Percentiles rank a stretch among this genome's conserved stretches.
Conservation (phyloP, 2,888 invertebrate species). For the Ophraella communa region DNA sequence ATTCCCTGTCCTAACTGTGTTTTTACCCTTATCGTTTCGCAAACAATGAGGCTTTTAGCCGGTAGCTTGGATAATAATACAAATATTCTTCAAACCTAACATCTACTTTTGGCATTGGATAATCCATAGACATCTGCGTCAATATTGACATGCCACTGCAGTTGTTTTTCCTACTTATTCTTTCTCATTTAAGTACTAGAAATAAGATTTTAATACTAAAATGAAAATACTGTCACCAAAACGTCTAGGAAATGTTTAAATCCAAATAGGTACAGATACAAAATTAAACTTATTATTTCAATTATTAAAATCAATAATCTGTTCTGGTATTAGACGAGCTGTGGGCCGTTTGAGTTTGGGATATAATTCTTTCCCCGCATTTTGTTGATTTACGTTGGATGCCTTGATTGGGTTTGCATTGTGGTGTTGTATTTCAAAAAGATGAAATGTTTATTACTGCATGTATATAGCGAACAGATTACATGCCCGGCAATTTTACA, state of each 20-base stretch:
- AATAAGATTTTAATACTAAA: no score
- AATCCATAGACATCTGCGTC: conserved; percentile 45
- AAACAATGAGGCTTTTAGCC: conserved; percentile 49
- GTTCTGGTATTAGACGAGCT: conserved; percentile 15
- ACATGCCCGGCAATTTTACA: conserved; percentile 28
- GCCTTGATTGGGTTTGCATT: conserved; percentile 42
- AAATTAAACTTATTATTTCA: no score
- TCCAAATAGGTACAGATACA: no score
- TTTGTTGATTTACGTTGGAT: conserved; percentile 36
- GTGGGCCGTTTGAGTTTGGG: conserved; percentile 13
- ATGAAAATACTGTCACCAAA: no score
- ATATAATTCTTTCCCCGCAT: conserved; percentile 39
- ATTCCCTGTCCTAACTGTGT: conserved; percentile 7
- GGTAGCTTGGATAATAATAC: conserved; percentile 55
- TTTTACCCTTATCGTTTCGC: not conserved
- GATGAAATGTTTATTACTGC: conserved; percentile 42
- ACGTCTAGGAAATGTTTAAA: no score
- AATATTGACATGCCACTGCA: conserved; percentile 21
- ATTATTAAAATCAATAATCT: conserved; percentile 11
- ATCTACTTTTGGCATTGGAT: conserved; percentile 43
- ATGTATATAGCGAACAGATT: conserved; percentile 32
- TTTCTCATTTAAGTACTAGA: no score
- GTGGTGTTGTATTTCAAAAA: conserved; percentile 42
- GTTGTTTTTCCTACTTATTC: no score
- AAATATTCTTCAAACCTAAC: conserved; percentile 54